Conservation (phyloP, 1,140 invertebrate genomes). For the Campoletis sonorensis region DNA sequence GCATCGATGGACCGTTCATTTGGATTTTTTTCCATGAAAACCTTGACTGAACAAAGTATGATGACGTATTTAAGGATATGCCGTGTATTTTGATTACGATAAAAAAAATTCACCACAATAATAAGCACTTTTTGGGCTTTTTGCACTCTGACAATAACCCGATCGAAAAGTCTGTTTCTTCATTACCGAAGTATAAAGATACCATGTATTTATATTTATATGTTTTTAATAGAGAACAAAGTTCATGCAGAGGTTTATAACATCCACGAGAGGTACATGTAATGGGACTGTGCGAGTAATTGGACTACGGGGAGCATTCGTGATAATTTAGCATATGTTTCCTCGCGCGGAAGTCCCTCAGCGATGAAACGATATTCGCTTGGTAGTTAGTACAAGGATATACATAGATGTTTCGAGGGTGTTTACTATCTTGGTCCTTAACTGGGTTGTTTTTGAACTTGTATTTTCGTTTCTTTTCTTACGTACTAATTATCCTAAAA, state of each 20-base stretch:
- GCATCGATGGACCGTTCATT: not conserved
- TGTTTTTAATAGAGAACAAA: not conserved
- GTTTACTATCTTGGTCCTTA: no score
- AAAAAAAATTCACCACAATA: not conserved
- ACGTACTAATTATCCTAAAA: no score
- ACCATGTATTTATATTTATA: not conserved
- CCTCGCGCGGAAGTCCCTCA: conserved; percentile 31
- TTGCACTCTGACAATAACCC: no score
- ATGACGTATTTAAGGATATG: not conserved
- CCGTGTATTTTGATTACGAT: no score
- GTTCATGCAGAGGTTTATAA: conserved; percentile 6
- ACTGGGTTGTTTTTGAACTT: no score
- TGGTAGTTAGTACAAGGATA: not conserved
- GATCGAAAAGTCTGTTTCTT: no score
- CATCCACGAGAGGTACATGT: not conserved
- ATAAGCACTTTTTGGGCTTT: no score
- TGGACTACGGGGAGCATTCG: conserved; percentile 60
- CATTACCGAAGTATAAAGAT: not conserved
- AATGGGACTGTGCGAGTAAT: conserved; percentile 61
- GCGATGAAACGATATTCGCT: not conserved
- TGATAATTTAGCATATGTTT: conserved; percentile 62
- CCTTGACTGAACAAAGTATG: not conserved
- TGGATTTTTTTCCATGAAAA: not conserved
- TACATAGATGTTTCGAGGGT: no score
- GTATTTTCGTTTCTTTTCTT: no score